A percentile compares a stretch with the other conserved stretches of the same genome.
Evolutionary conservation across 2,888 invertebrate genomes (phyloP).

Genomic region (Erebia ligea): DNA sequence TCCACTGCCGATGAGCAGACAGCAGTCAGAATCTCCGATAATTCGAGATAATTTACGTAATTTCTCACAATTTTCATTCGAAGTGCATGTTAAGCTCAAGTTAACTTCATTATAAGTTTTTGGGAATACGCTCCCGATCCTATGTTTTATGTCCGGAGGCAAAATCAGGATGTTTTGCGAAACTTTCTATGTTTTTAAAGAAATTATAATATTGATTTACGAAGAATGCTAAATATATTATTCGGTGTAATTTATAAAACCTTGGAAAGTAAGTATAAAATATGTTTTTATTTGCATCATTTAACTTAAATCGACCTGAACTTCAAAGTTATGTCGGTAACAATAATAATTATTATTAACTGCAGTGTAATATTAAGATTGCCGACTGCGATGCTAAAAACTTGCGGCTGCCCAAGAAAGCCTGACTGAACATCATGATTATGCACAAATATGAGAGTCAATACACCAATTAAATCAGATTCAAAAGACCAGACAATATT

Average conservation of each 20-base stretch:
- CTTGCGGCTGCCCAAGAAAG: too few species aligned
- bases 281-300: too few species aligned
- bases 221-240: conserved; percentile 3
- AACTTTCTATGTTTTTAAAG: conserved; percentile 28
- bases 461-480: too few species aligned
- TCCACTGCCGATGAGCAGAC: conserved; percentile 63
- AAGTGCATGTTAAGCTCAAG: conserved; percentile 72
- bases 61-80: conserved; percentile 70
- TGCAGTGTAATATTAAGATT: too few species aligned
- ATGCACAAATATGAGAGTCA: too few species aligned
- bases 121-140: conserved; percentile 60
- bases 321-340: too few species aligned
- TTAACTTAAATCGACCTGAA: too few species aligned
- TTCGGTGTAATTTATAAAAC: background rate
- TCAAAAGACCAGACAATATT: too few species aligned
- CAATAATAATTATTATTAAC: too few species aligned
- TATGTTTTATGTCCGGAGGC: conserved; percentile 54
- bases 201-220: conserved; percentile 11
- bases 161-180: conserved; percentile 39
- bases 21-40: conserved; percentile 69
- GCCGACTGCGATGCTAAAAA: too few species aligned
- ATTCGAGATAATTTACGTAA: conserved; percentile 79
- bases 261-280: background rate
- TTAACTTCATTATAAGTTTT: conserved; percentile 61
- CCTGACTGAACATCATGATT: too few species aligned